Evolutionary conservation across 2,797 vertebrate genomes (phyloP), one percentile per base, ranked within the genome.

Genomic region (Lacerta agilis): DNA sequence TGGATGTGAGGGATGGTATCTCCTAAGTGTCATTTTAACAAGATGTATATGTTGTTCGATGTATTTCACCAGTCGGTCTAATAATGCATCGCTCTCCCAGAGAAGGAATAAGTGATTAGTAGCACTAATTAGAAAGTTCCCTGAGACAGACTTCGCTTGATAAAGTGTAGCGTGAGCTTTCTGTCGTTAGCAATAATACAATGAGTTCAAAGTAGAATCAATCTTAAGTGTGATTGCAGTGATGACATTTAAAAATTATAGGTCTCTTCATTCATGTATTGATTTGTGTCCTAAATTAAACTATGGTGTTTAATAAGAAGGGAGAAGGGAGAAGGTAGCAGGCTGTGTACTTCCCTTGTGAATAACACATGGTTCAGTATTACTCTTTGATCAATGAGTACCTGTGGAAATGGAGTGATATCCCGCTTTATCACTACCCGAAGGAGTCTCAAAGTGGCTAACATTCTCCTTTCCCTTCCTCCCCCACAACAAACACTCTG

Each of bases 121-220:
- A 95, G 94, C 92, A 94, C 95, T 96, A 96, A 96, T 97, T 96
- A 96, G 95, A 95, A 96, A 95, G 95, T 94, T 96, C 93, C 94
- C 93, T 79, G 86, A 95, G 93, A 94, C 93, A 94, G 94, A 94
- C 88, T 95, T 95, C 91, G 67, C 82, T 92, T 95, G 94, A 96
- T 93, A 92, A 94, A 95, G 92, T 94, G 85, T 4, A 0, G 67
- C 41, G 41, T 73, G 91, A 93, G 93, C 86, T 92, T 94, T 93
- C 92, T 90, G 93, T 94, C 94, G 93, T 95, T 94, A 94, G 93
- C 91, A 94, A 94, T 90, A 90, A 90, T 89, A 92, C 92, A 94
- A 87, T 84, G 88, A 95, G 91, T 72, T 94, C 93, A 93, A 94
- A 88, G 93, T 91, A 92, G 86, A 95, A 95, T 95, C 93, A 91